A percentile compares a stretch with the other conserved stretches of the same genome.
Conservation (phyloP, 2,888 invertebrate species). For the Scaptodrosophila latifasciaeformis region DNA sequence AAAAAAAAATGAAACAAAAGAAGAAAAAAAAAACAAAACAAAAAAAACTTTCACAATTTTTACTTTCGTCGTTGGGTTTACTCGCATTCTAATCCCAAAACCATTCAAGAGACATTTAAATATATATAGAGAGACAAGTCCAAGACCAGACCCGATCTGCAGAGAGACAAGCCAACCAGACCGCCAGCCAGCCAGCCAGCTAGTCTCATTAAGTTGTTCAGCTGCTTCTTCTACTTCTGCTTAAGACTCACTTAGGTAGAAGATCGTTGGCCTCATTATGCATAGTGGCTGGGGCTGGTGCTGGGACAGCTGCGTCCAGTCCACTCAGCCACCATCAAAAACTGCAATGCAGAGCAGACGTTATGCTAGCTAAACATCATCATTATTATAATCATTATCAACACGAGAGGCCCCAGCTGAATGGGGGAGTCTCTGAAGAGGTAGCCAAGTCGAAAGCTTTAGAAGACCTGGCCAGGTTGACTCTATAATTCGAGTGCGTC, state of each 20-base stretch:
- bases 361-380: slow-evolving; percentile 54
- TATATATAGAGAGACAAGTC: too few species aligned
- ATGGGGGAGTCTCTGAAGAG: too few species aligned
- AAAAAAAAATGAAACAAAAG: background rate
- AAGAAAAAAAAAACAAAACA: too few species aligned
- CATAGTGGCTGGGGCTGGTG: slow-evolving; percentile 29
- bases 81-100: slow-evolving; percentile 54
- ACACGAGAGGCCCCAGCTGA: background rate
- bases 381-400: too few species aligned
- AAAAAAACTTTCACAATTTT: slow-evolving; percentile 58
- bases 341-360: slow-evolving; percentile 45
- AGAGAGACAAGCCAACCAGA: background rate
- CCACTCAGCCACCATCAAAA: slow-evolving; percentile 25
- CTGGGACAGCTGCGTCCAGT: slow-evolving; percentile 22
- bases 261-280: slow-evolving; percentile 62
- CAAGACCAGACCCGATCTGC: too few species aligned
- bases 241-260: slow-evolving; percentile 31
- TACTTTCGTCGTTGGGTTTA: slow-evolving; percentile 53
- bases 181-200: background rate
- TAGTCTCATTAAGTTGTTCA: slow-evolving; percentile 56
- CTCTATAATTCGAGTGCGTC: slow-evolving; percentile 18
- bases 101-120: slow-evolving; percentile 18
- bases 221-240: slow-evolving; percentile 35
- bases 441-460: too few species aligned
- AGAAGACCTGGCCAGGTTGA: background rate